Evolutionary conservation across 2,888 invertebrate species (phyloP).

Genomic region (Hoplodrina blanda): DNA sequence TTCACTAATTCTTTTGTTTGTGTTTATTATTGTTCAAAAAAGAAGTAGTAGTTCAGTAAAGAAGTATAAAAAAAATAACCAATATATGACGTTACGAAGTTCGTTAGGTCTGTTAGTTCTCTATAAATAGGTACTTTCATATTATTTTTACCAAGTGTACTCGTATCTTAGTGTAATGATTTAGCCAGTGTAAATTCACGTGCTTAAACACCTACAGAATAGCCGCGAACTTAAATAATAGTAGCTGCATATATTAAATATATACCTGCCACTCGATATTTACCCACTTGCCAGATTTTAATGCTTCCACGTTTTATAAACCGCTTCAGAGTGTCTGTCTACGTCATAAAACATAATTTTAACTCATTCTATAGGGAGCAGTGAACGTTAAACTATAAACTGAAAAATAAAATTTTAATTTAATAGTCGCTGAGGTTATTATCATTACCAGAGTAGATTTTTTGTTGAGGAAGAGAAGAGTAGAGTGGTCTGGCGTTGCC

Average conservation of each 20-base stretch:
- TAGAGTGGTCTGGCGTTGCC: background rate
- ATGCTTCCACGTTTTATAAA: background rate
- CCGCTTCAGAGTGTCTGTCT: constrained; percentile 8
- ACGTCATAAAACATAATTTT: constrained; percentile 6
- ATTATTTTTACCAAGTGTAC: background rate
- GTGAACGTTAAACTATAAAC: background rate
- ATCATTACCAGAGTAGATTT: too few species aligned
- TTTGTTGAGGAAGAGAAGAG: background rate
- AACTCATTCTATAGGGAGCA: background rate
- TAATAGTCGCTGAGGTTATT: background rate
- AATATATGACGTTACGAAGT: too few species aligned
- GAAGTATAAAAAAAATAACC: too few species aligned
- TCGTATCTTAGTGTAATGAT: too few species aligned
- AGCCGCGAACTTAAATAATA: too few species aligned
- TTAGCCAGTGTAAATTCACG: too few species aligned
- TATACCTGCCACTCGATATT: background rate
- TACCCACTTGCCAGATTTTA: constrained; percentile 1
- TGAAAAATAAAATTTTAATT: constrained; percentile 13
- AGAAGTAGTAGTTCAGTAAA: too few species aligned
- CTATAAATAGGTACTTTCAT: background rate
- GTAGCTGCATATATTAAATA: too few species aligned
- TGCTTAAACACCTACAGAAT: too few species aligned
- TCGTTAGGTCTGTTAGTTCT: too few species aligned
- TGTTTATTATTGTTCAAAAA: background rate
- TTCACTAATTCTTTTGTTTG: too few species aligned